Evolutionary conservation across 2,797 vertebrate genomes (phyloP).

Genomic region (Gila robusta): DNA sequence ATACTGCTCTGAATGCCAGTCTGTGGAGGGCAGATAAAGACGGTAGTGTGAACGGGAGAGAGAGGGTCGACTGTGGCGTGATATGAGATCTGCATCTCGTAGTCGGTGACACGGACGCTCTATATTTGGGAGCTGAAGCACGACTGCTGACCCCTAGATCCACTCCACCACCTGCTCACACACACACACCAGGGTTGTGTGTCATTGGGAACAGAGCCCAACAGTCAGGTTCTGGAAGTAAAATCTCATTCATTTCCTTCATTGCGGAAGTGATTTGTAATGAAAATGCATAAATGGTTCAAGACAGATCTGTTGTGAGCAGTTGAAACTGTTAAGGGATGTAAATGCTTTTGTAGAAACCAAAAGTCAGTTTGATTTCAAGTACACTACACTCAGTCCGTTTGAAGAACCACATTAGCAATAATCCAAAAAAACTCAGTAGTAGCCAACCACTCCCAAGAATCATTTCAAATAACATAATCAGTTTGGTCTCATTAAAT

Average conservation of each 20-base stretch:
- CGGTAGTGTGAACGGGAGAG: conserved; percentile 31
- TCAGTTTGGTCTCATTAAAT: neutral
- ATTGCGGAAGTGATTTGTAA: neutral
- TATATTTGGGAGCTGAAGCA: conserved; percentile 80
- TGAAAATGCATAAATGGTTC: neutral
- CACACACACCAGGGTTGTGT: conserved; percentile 7
- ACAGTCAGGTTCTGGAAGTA: neutral
- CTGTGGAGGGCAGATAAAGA: conserved; percentile 20
- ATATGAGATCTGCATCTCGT: conserved; percentile 64
- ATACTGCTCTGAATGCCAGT: conserved; percentile 64
- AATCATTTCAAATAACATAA: neutral
- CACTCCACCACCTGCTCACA: conserved; percentile 76
- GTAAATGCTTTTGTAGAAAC: neutral
- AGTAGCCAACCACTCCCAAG: neutral
- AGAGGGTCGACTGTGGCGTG: conserved; percentile 67
- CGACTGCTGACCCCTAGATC: conserved; percentile 71
- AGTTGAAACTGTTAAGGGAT: neutral
- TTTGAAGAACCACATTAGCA: neutral
- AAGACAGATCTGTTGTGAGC: neutral
- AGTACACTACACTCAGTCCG: neutral
- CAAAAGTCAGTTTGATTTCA: neutral
- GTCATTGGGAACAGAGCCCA: neutral
- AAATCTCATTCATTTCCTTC: neutral
- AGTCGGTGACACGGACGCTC: conserved; percentile 69
- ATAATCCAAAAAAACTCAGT: neutral